phyloP scores from a whole-genome alignment of 1,140 invertebrate genomes.

The Glomeris maerens region DNA sequence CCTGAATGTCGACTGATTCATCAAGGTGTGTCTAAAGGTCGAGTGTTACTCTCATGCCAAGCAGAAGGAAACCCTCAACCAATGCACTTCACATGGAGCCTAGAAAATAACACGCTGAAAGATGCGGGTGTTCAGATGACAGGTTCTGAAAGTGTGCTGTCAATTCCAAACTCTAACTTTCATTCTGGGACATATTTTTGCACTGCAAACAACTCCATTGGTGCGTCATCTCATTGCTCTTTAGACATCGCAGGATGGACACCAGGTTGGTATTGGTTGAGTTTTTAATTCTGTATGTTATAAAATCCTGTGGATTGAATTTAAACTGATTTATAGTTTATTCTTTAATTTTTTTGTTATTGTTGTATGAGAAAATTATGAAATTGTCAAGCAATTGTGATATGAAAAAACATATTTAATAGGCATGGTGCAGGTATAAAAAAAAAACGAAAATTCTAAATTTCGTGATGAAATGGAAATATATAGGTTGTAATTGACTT shows the following conservation, averaged over 20 bases:
- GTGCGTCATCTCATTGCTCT: constrained; percentile 55
- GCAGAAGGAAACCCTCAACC: constrained; percentile 63
- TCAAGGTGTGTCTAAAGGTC: constrained; percentile 54
- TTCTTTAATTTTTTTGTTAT: not conserved
- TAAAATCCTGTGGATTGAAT: no score
- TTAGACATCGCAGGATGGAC: constrained; percentile 50
- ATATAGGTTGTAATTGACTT: no score
- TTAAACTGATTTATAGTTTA: not conserved
- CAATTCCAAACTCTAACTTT: constrained; percentile 45
- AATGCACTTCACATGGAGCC: constrained; percentile 67
- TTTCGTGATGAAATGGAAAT: no score
- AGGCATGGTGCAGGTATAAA: no score
- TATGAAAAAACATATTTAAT: no score
- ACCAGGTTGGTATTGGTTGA: not conserved
- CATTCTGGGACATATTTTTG: constrained; percentile 66
- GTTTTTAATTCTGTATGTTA: constrained; percentile 4
- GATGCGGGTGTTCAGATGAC: constrained; percentile 40
- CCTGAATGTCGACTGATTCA: constrained; percentile 71
- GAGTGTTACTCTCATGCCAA: constrained; percentile 60
- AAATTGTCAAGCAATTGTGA: no score
- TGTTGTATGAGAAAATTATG: not conserved
- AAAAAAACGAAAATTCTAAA: no score
- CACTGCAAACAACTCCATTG: constrained; percentile 65
- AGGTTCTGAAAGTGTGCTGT: constrained; percentile 46
- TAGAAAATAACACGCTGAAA: constrained; percentile 57